These are phyloP conservation scores for Silurus lanzhouensis DNA, from an alignment of 2,797 vertebrate genomes.

Conservation along the genomic window DNA sequence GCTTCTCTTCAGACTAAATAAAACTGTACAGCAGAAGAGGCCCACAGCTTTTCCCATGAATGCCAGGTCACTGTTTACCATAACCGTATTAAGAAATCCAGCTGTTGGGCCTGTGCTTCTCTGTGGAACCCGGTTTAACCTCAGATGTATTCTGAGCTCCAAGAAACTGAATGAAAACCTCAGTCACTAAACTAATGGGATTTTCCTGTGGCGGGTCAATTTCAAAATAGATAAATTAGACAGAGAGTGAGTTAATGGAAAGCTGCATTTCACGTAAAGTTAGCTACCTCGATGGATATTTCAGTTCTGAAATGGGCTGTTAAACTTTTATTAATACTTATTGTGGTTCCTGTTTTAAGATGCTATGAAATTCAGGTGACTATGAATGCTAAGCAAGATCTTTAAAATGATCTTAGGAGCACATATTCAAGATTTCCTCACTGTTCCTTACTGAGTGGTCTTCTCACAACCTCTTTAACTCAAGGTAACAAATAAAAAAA, in stretches of 20 bases:
- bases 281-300: not conserved
- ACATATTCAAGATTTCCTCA: conserved; percentile 39
- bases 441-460: not conserved
- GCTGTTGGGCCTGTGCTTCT: conserved; percentile 43
- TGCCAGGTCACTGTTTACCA: conserved; percentile 56
- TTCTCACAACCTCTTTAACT: conserved; percentile 4
- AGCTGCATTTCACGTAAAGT: conserved; percentile 15
- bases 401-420: conserved; percentile 39
- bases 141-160: conserved; percentile 39
- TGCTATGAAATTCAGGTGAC: not conserved
- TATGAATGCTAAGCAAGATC: not conserved
- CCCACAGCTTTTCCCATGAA: conserved; percentile 53
- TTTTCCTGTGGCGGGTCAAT: conserved; percentile 39
- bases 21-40: conserved; percentile 50
- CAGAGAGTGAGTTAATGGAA: conserved; percentile 16
- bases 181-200: conserved; percentile 43
- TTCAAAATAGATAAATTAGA: conserved; percentile 46
- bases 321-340: not conserved
- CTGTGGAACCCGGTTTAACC: conserved; percentile 44
- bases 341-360: not conserved
- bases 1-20: conserved; percentile 56
- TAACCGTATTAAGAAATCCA: conserved; percentile 55
- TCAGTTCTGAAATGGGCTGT: not conserved
- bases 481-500: conserved; percentile 37
- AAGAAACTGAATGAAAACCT: conserved; percentile 46